Base-by-base conservation (phyloP, 2,888 invertebrate species). In the Catocala nupta region DNA sequence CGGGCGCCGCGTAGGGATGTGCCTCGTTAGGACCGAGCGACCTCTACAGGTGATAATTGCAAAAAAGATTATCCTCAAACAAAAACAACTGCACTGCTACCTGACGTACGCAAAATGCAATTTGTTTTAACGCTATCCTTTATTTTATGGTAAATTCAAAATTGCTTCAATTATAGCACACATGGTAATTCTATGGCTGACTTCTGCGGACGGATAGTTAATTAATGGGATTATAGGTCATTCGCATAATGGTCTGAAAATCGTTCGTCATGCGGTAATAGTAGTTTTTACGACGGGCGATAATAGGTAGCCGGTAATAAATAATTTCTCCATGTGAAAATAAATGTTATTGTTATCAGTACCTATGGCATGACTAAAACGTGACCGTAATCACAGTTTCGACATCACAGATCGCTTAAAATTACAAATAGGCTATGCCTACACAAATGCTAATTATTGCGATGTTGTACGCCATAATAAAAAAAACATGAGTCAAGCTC, bases 1-100 rank as follows among this genome's bases (percentile, higher is more conserved):
- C 82, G 82, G 79, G 86, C 86, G 87, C 84, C 83, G 77, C 63
- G 52, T 68, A 73, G 71, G 69, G 79, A 68, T 65, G 61, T 65
- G 61, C 54, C 50, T 59, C 63, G 57, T 77, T 77, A 75, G 48
- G 55, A 75, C 75, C 73, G 77, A 52, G 51, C 80, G 81, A 84
- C 84, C 86, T 87, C 75, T 80, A 73, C 81, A 87, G 85, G 87
- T 90, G 89, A 75, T 90, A 88, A 90, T 90, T 80, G 73, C 50
- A 71, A 13, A 73, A 70, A 58, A 45, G 56, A 63, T 13, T 47
- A 71, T 68, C 16, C 13, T 36, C 12, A 1, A 50, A 34, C 48
- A 57, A 61, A 66, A 53, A 63, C 55, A 59, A 56, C 66, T 53
- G 50, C 33, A 51, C 25, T 25, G 55, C 55, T 60, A 57, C 59